These are phyloP conservation scores for Tholera decimalis DNA, from an alignment of 2,888 invertebrate genomes.

Conservation along the genomic window DNA sequence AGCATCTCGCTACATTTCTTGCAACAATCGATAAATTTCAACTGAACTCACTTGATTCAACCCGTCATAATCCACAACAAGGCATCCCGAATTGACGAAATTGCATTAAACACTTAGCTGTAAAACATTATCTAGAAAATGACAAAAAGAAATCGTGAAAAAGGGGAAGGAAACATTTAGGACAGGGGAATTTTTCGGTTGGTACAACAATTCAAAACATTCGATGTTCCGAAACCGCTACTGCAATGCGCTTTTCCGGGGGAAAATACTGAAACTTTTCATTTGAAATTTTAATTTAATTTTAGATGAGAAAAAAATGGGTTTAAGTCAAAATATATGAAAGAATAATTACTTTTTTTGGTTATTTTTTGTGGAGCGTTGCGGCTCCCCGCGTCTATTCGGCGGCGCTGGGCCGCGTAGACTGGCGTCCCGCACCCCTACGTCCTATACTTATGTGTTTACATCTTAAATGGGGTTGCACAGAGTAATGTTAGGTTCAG, in stretches of 20 bases:
- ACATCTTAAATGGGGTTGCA: constrained; percentile 88
- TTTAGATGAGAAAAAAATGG: constrained; percentile 5
- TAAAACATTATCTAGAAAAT: constrained; percentile 55
- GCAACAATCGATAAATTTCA: constrained; percentile 69
- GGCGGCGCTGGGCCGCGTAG: constrained; percentile 83
- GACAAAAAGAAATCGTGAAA: constrained; percentile 50
- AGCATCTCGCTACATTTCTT: constrained; percentile 49
- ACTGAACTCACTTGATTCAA: constrained; percentile 70
- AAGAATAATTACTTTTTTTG: constrained; percentile 61
- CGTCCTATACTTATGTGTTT: constrained; percentile 88
- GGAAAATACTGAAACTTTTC: constrained; percentile 22
- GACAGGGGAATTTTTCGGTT: constrained; percentile 59
- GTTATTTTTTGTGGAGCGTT: constrained; percentile 61
- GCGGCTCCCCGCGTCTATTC: constrained; percentile 72
- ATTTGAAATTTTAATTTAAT: constrained; percentile 8
- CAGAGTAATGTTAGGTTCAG: constrained; percentile 72
- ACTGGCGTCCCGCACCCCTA: constrained; percentile 78
- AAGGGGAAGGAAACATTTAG: constrained; percentile 60
- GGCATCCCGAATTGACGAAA: constrained; percentile 72
- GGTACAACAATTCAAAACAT: constrained; percentile 60
- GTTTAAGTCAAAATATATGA: constrained; percentile 41
- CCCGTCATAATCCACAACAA: constrained; percentile 69
- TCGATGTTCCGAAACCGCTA: constrained; percentile 46
- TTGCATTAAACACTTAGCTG: constrained; percentile 45
- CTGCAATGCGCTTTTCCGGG: constrained; percentile 61